Percentiles rank a stretch among this genome's conserved stretches.
These are phyloP conservation scores for Drosophila austrosaltans DNA, from an alignment of 2,888 invertebrate species.

Conservation along the genomic window DNA sequence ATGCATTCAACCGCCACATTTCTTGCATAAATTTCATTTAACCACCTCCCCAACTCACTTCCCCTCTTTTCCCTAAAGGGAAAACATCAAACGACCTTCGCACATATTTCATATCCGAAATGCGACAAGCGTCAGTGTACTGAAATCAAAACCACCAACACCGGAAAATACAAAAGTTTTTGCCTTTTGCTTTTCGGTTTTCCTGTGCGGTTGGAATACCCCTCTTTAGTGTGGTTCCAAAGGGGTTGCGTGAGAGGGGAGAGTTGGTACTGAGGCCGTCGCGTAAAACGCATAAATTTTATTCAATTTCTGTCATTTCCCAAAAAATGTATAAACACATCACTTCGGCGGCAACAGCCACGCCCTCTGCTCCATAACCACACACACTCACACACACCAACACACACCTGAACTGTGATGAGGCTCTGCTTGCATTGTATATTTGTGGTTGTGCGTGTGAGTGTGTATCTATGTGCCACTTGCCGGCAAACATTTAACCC, in stretches of 20 bases:
- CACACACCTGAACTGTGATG: slow-evolving; percentile 39
- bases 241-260: not conserved
- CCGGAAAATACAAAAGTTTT: slow-evolving; percentile 14
- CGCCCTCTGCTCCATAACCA: slow-evolving; percentile 19
- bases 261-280: slow-evolving; percentile 16
- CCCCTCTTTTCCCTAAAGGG: too few relatives aligned
- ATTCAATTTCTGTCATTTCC: slow-evolving; percentile 77
- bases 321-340: slow-evolving; percentile 74
- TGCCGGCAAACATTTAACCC: slow-evolving; percentile 55
- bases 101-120: slow-evolving; percentile 54
- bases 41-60: not conserved
- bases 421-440: slow-evolving; percentile 45
- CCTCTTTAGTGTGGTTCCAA: not conserved
- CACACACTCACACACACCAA: slow-evolving; percentile 23
- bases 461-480: slow-evolving; percentile 16
- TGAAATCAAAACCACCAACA: not conserved
- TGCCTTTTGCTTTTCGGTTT: slow-evolving; percentile 40
- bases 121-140: slow-evolving; percentile 29
- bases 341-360: slow-evolving; percentile 44
- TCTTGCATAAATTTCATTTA: slow-evolving; percentile 9
- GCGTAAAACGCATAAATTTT: slow-evolving; percentile 66
- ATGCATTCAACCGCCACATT: slow-evolving; percentile 32
- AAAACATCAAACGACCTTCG: slow-evolving; percentile 59
- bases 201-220: slow-evolving; percentile 51
- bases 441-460: slow-evolving; percentile 50